A percentile compares a stretch with the other conserved stretches of the same genome.
phyloP scores from a whole-genome alignment of 1,140 invertebrate genomes.

The Caenorhabditis briggsae region DNA sequence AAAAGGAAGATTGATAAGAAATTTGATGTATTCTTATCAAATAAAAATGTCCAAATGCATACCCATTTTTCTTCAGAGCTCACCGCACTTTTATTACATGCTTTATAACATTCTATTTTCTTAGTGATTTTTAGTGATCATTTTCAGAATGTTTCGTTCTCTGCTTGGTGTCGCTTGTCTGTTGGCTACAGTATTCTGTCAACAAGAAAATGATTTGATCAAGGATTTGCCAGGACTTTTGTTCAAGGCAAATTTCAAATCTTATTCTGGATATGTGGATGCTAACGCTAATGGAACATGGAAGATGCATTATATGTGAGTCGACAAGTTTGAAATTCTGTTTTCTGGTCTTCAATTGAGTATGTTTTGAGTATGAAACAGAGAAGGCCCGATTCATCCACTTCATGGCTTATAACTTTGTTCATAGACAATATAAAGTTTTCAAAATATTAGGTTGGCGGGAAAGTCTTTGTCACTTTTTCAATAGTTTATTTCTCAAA shows the following conservation, averaged over 20 bases:
- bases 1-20: slow-evolving; percentile 1
- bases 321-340: background rate
- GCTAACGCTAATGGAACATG: slow-evolving; percentile 61
- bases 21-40: background rate
- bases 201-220: slow-evolving; percentile 68
- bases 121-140: slow-evolving; percentile 1
- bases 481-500: too few relatives aligned
- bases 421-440: too few relatives aligned
- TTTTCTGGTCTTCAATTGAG: too few relatives aligned
- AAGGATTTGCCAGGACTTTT: slow-evolving; percentile 67
- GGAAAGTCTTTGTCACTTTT: too few relatives aligned
- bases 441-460: too few relatives aligned
- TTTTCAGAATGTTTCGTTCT: slow-evolving; percentile 40
- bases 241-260: slow-evolving; percentile 68
- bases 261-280: slow-evolving; percentile 71
- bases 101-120: background rate
- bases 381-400: too few relatives aligned
- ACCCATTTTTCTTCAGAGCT: background rate
- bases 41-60: background rate
- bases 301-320: slow-evolving; percentile 72
- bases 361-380: too few relatives aligned
- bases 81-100: slow-evolving; percentile 10
- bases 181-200: background rate
- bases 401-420: too few relatives aligned
- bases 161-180: slow-evolving; percentile 22